These are phyloP conservation scores for Chionis minor DNA, from an alignment of 2,113 vertebrate species.

Conservation along the genomic window DNA sequence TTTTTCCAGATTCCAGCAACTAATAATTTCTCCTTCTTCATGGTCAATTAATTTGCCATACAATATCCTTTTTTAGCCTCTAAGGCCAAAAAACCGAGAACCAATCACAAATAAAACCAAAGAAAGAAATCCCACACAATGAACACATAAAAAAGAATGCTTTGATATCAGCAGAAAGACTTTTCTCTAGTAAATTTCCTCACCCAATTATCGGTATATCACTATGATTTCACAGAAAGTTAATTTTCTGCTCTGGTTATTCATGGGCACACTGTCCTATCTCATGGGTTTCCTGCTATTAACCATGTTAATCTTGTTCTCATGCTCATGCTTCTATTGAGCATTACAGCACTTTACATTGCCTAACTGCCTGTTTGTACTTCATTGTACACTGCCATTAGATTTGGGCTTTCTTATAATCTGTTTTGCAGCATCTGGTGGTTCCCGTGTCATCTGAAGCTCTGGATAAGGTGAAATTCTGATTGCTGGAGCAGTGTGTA, in stretches of 20 bases:
- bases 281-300: not conserved
- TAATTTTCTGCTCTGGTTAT: not conserved
- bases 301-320: not conserved
- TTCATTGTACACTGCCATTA: not conserved
- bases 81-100: not conserved
- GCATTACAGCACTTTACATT: not conserved
- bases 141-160: not conserved
- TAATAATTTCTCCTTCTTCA: not conserved
- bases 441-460: not conserved
- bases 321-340: not conserved
- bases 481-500: not conserved
- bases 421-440: not conserved
- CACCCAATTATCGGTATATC: not conserved
- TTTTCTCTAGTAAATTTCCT: not conserved
- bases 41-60: not conserved
- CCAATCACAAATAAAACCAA: not conserved
- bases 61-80: not conserved
- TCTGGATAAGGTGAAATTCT: not conserved
- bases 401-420: not conserved
- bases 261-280: not conserved
- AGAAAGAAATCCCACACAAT: fast-evolving
- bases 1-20: not conserved
- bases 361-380: not conserved
- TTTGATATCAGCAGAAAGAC: not conserved
- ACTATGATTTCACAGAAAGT: not conserved